Conservation (phyloP, 2,113 vertebrate species). For the Istiophorus platypterus region DNA sequence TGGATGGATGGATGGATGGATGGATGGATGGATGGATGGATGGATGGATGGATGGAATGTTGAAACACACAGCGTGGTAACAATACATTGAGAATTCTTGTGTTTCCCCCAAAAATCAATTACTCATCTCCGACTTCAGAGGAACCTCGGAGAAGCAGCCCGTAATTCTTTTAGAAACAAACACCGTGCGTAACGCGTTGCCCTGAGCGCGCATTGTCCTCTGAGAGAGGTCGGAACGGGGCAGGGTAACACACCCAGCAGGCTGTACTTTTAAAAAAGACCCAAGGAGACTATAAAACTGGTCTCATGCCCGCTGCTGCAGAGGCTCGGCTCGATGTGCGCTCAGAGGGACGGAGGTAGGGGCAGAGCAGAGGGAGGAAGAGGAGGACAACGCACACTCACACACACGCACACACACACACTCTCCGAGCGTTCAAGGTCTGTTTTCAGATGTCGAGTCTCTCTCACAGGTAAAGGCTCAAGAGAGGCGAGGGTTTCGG, state of each 20-base stretch:
- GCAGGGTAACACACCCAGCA: constrained; percentile 62
- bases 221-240: constrained; percentile 57
- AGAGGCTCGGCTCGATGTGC: constrained; percentile 54
- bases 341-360: constrained; percentile 56
- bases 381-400: constrained; percentile 40
- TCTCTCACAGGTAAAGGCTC: constrained; percentile 24
- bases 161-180: constrained; percentile 42
- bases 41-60: background rate
- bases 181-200: constrained; percentile 43
- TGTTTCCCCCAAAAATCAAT: background rate
- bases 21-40: background rate
- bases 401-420: background rate
- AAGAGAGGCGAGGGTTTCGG: constrained; percentile 6
- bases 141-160: constrained; percentile 9
- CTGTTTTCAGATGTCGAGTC: constrained; percentile 35
- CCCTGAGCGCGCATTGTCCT: constrained; percentile 61
- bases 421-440: background rate
- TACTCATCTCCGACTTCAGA: constrained; percentile 36
- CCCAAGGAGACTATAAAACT: constrained; percentile 78
- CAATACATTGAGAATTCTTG: background rate
- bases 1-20: background rate
- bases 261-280: constrained; percentile 74
- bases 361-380: constrained; percentile 50
- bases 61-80: background rate
- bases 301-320: constrained; percentile 73